Evolutionary conservation across 2,888 invertebrate species (phyloP).

Genomic region (Hydraecia micacea): DNA sequence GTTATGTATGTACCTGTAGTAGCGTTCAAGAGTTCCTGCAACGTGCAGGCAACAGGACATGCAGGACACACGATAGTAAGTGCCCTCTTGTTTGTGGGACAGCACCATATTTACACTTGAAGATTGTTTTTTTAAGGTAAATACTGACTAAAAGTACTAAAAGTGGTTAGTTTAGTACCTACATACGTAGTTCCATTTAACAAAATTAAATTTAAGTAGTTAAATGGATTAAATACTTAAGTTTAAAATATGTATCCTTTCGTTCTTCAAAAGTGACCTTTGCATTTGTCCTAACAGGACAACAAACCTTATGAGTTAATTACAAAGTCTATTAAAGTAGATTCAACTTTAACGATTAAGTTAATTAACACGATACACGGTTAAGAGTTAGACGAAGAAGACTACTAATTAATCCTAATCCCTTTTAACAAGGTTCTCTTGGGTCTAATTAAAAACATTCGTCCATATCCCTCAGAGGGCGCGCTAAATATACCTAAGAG

Average conservation of each 20-base stretch:
- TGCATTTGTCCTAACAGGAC: slow-evolving; percentile 3
- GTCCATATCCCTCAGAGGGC: neutral
- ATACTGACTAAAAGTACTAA: neutral
- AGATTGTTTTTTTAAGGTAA: neutral
- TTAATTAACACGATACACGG: slow-evolving; percentile 38
- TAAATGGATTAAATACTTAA: neutral
- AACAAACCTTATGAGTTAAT: slow-evolving; percentile 27
- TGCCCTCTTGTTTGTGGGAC: neutral
- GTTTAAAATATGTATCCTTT: slow-evolving; percentile 4
- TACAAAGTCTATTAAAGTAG: slow-evolving; percentile 39
- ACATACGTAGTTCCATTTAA: neutral
- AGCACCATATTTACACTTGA: neutral
- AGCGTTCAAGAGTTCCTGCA: neutral
- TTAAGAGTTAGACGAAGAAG: slow-evolving; percentile 21
- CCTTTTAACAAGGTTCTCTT: slow-evolving; percentile 15
- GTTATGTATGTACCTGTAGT: too few relatives aligned
- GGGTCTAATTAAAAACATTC: slow-evolving; percentile 16
- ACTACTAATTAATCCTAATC: slow-evolving; percentile 39
- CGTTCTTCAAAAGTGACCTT: neutral
- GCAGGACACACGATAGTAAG: neutral
- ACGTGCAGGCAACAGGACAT: neutral
- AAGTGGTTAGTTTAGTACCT: too few relatives aligned
- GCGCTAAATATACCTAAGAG: too few relatives aligned
- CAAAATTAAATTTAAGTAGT: neutral
- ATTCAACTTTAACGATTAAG: slow-evolving; percentile 37